Evolutionary conservation across 2,888 invertebrate species (phyloP), one percentile per base, ranked within the genome.

Genomic region (Zaprionus obscuricornis): DNA sequence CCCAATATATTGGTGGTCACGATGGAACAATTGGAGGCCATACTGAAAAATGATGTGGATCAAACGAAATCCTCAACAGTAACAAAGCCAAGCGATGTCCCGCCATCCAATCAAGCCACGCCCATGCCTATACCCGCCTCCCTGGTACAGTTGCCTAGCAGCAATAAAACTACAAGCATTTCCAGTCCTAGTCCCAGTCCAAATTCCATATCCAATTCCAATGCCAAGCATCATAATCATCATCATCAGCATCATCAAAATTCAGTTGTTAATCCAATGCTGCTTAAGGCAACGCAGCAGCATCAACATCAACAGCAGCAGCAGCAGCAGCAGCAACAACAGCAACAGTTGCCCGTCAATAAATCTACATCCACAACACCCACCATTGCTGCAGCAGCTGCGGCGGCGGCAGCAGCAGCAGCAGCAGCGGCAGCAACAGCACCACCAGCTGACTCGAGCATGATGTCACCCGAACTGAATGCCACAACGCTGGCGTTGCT

Each of bases 1-100:
- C 95, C 95, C 0, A 94, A 96, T 86, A 93, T 96, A 69, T 89
- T 96, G 42, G 95, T 96, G 13, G 93, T 96, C 81, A 95, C 95
- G 3, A 89, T 96, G 84, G 92, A 93, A 6, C 95, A 96, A 88
- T 90, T 96, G 47, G 94, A 94, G 89, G 92, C 91, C 1, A 93
- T 94, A 52, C 88, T 94, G 52, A 91, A 92, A 64, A 93, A 92
- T 70, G 92, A 93, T 60, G 81, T 88, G 34, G 90, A 91, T n/a
- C 63, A 74, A 54, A 17, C 66, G 33, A 59, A 68, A 43, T 49
- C 65, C 62, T 3, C 54, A 62, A 24, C 55, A 46, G 7, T 20
- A 3, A 13, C 13, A 13, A 31, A 29, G 6, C 22, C 20, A 34
- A 7, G 6, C 13, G 24, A 36, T 14, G 22, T 7, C 20, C 11